These are phyloP conservation scores for Lasiurus borealis DNA, from an alignment of 2,113 vertebrate genomes.

Conservation along the genomic window DNA sequence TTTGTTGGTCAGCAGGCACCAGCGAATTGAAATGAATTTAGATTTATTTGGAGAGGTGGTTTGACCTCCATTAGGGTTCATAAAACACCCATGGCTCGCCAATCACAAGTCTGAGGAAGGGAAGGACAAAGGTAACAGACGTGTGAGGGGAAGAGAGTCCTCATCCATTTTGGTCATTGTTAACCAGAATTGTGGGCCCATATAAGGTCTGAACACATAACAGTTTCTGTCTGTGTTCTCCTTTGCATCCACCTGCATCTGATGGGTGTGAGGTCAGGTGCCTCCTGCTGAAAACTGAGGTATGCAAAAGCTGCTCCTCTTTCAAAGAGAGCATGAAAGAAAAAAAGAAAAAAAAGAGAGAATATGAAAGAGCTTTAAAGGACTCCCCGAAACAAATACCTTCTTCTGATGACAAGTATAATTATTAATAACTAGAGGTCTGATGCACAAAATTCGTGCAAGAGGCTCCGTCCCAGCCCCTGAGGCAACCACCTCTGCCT, in stretches of 20 bases:
- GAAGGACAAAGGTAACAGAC: accelerated
- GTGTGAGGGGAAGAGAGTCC: neutral
- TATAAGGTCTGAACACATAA: neutral
- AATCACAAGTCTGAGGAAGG: neutral
- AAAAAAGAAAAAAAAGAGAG: too few relatives aligned
- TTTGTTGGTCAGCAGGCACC: neutral
- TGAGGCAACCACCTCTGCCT: too few relatives aligned
- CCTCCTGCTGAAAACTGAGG: neutral
- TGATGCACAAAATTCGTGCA: too few relatives aligned
- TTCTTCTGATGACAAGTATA: neutral
- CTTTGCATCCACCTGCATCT: neutral
- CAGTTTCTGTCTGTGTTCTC: neutral
- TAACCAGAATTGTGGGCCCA: neutral
- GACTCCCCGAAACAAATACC: neutral
- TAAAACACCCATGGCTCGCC: neutral
- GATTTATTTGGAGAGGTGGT: neutral
- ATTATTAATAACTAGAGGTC: neutral
- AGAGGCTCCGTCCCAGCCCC: too few relatives aligned
- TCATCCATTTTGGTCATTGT: neutral
- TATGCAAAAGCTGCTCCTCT: neutral
- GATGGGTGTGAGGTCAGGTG: neutral
- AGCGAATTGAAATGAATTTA: neutral
- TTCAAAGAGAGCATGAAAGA: neutral
- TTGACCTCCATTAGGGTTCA: neutral
- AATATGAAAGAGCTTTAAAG: neutral